Conservation (phyloP, 2,888 invertebrate genomes). For the Hofmannophila pseudospretella region DNA sequence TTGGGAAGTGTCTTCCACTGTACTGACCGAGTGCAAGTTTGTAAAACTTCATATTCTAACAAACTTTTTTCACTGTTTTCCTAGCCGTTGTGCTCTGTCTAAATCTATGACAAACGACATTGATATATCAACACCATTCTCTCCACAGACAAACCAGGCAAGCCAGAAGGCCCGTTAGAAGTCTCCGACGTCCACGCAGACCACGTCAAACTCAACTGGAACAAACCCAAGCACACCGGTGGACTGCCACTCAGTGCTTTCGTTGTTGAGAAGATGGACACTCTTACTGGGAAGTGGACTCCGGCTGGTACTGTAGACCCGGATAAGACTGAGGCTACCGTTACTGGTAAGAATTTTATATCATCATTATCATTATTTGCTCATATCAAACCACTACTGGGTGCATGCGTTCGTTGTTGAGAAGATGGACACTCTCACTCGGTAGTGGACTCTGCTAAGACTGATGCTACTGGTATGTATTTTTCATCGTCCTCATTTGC, state of each 20-base stretch:
- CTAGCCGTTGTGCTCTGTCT: too few relatives aligned
- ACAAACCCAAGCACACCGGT: slow-evolving; percentile 97
- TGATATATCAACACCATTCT: too few relatives aligned
- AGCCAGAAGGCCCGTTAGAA: slow-evolving; percentile 95
- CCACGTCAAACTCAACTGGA: slow-evolving; percentile 95
- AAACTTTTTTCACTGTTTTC: too few relatives aligned
- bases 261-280: slow-evolving; percentile 96
- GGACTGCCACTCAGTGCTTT: slow-evolving; percentile 94
- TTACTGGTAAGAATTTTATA: slow-evolving; percentile 76
- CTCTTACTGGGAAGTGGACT: slow-evolving; percentile 90
- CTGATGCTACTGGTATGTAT: slow-evolving; percentile 82
- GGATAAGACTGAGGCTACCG: slow-evolving; percentile 87
- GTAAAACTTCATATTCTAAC: too few relatives aligned
- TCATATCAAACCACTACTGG: too few relatives aligned
- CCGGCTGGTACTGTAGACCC: slow-evolving; percentile 91
- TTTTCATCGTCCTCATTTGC: too few relatives aligned
- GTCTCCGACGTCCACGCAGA: slow-evolving; percentile 94
- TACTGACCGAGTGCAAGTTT: too few relatives aligned
- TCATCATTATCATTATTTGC: too few relatives aligned
- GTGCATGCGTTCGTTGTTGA: slow-evolving; percentile 96
- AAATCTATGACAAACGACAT: too few relatives aligned
- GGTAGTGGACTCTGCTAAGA: slow-evolving; percentile 92
- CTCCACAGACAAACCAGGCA: slow-evolving; percentile 90
- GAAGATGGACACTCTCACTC: slow-evolving; percentile 93
- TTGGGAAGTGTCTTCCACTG: too few relatives aligned